Evolutionary conservation across 2,888 invertebrate genomes (phyloP).

Genomic region (Netelia inedita): DNA sequence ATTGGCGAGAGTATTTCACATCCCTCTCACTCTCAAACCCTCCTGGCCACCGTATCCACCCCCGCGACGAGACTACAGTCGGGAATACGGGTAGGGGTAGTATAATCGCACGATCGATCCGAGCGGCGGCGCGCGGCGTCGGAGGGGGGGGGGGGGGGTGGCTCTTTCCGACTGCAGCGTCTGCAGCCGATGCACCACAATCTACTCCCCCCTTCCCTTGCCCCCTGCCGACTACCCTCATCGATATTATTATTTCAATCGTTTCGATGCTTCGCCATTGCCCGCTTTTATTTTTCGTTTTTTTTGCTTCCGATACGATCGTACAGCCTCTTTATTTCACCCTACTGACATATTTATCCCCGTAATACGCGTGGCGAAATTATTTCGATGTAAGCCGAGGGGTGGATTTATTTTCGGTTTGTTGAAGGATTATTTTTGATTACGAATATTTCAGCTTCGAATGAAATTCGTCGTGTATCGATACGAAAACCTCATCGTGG

Average conservation of each 20-base stretch:
- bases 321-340: slow-evolving; percentile 17
- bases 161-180: slow-evolving; percentile 40
- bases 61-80: slow-evolving; percentile 26
- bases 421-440: neutral
- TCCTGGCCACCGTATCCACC: neutral
- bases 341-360: neutral
- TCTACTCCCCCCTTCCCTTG: neutral
- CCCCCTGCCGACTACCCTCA: slow-evolving; percentile 14
- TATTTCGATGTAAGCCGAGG: neutral
- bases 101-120: slow-evolving; percentile 68
- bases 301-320: neutral
- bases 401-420: neutral
- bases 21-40: slow-evolving; percentile 17
- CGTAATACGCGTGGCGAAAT: neutral
- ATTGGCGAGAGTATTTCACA: slow-evolving; percentile 32
- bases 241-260: slow-evolving; percentile 32
- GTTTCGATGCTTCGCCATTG: neutral
- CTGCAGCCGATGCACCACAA: slow-evolving; percentile 56
- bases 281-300: neutral
- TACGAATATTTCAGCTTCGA: neutral
- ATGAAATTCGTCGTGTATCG: neutral
- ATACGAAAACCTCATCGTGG: neutral
- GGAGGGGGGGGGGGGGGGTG: neutral
- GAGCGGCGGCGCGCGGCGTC: slow-evolving; percentile 42
- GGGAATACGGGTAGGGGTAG: slow-evolving; percentile 44